Base-by-base conservation (phyloP, 2,888 invertebrate genomes). In the Drosophila barbarae region DNA sequence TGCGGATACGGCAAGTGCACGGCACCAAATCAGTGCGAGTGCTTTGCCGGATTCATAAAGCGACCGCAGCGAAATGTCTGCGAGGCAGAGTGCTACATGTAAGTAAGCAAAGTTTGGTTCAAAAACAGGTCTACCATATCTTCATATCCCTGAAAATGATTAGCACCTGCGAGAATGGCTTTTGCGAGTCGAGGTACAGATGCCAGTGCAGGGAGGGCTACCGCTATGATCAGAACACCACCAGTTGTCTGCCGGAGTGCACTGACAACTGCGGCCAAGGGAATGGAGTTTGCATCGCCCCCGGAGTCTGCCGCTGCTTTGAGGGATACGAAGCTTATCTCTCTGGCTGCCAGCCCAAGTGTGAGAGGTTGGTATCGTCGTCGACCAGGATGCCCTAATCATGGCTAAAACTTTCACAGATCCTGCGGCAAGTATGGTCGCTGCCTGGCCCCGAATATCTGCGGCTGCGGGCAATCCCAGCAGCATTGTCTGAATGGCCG, bases 231-330 rank as follows among this genome's bases (percentile, higher is more conserved):
- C 30, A 51, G 5, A 81, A 86, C 18, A 86, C 84, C 3, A 81
- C 81, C 12, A 85, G 83, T 12, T 89, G 89, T 32, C 60, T 87
- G 54, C 89, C 89, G 0, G 73, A 84, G 10, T 89, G 89, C 58
- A 69, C 57, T 4, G 85, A 85, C 12, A 71, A 83, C 21, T 90
- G 87, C 52, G 78, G 82, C 0, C 91, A 92, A 64, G 77, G 82
- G 3, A 91, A 92, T 71, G 93, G 93, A 5, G 90, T 90, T 15
- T 93, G 93, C 81, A 90, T 91, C 5, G 91, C 91, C 0, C 92
- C 93, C 0, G 92, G 92, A 47, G 86, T 91, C 2, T 94, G 94
- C 82, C 90, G 88, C 38, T 94, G 94, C 76, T 89, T 90, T n/a
- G 85, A 89, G 13, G 93, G 93, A 0, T 93, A 90, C 74, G 86